phyloP scores from a whole-genome alignment of 1,140 invertebrate genomes.

The Heliothis subflexa region DNA sequence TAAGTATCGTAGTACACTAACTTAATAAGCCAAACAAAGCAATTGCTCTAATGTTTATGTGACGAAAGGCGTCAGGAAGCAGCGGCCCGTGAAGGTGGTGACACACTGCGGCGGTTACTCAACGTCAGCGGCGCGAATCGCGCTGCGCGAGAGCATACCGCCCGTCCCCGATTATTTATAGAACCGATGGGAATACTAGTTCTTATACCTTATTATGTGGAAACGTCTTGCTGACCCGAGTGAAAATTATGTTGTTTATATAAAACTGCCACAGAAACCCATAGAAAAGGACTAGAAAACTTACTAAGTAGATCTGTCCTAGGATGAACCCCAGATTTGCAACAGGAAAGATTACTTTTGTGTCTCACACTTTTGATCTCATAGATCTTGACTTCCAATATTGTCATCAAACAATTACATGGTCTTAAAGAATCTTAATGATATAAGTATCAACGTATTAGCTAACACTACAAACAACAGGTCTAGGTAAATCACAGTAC shows the following conservation, averaged over 20 bases:
- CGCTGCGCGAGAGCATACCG: constrained; percentile 27
- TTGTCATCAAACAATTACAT: too few species aligned
- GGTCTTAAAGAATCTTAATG: background rate
- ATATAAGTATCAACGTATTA: background rate
- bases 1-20: constrained; percentile 9
- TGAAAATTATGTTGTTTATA: too few species aligned
- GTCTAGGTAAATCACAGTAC: constrained; percentile 41
- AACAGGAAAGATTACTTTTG: too few species aligned
- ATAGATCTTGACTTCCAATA: too few species aligned
- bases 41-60: constrained; percentile 44
- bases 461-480: constrained; percentile 27
- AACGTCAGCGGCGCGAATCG: constrained; percentile 45
- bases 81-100: constrained; percentile 67
- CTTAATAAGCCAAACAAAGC: constrained; percentile 38
- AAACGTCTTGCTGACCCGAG: background rate
- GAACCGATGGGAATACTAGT: constrained; percentile 34
- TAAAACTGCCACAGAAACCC: too few species aligned
- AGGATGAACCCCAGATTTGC: too few species aligned
- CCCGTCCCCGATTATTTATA: constrained; percentile 37
- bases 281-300: too few species aligned
- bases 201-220: constrained; percentile 15
- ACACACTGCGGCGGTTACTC: constrained; percentile 58
- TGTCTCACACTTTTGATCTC: too few species aligned
- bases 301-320: too few species aligned
- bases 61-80: constrained; percentile 47